Evolutionary conservation across 2,888 invertebrate genomes (phyloP), one percentile per base, ranked within the genome.

Genomic region (Pammene aurita): DNA sequence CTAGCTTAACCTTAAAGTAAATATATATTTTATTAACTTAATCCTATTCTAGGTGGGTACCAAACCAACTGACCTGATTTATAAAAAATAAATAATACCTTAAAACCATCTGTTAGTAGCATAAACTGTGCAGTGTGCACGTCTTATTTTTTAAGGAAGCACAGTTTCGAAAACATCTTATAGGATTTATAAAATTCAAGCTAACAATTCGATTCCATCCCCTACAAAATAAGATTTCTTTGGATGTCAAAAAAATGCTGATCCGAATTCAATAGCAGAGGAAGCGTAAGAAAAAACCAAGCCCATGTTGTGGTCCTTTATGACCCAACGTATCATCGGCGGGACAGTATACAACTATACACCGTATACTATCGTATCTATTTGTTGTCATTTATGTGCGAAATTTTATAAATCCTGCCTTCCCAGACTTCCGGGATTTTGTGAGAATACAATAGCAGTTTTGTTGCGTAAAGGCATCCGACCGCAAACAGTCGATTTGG

Each of bases 351-450:
- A 81, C 76, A 55, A 14, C 9, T 41, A 79, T 77, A 81, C 76
- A 55, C 35, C 9, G 55, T 6, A 14, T 7, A 44, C 44, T 58
- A 58, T 34, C 80, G 81, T 87, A 84, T 81, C 79, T 88, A 87
- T 90, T 90, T 89, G 85, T 86, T 89, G 86, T 86, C 88, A 83
- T 88, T 85, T 87, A 83, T 88, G 79, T 82, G 81, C 78, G 78
- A 79, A 81, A 80, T 78, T 80, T 77, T 76, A 72, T 76, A 80
- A 82, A 75, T 78, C 75, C 79, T 79, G 80, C 80, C 80, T 81
- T 79, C 79, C 75, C 72, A 81, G 82, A 88, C 88, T 85, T 90
- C 89, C 89, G 89, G 88, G 75, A 74, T 73, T 82, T 87, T 86
- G 82, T 86, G 55, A 63, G 56, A 64, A 56, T 66, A 84, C 84